Percentiles rank a stretch among this genome's conserved stretches.
Evolutionary conservation across 35 echinoderm and acorn worm genomes (phyloP).

Genomic region (Apostichopus californicus): DNA sequence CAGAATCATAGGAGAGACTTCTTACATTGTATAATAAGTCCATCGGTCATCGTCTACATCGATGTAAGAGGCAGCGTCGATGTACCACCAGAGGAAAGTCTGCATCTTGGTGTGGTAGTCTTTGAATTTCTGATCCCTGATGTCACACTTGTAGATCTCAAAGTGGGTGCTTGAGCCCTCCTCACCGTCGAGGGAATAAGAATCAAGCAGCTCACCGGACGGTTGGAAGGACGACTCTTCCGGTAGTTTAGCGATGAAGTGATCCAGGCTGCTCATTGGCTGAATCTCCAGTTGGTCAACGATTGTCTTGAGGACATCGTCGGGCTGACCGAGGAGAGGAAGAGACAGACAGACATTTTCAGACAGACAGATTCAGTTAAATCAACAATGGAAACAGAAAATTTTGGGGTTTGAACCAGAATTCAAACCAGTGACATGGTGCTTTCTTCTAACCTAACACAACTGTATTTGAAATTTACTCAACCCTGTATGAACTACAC

Average conservation of each 20-base stretch:
- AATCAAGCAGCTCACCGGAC: constrained; percentile 71
- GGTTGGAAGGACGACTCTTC: constrained; percentile 78
- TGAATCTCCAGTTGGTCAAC: constrained; percentile 85
- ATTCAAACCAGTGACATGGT: too few species aligned
- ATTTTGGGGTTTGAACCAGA: too few species aligned
- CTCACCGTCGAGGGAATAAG: constrained; percentile 57
- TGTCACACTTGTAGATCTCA: constrained; percentile 86
- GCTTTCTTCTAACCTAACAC: too few species aligned
- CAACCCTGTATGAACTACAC: too few species aligned
- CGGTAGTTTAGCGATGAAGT: constrained; percentile 65
- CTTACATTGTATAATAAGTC: constrained; percentile 91
- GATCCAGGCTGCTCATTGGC: constrained; percentile 72
- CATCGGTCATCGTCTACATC: constrained; percentile 92
- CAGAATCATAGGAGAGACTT: background rate
- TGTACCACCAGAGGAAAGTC: constrained; percentile 97
- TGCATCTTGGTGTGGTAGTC: constrained; percentile 72
- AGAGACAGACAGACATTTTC: background rate
- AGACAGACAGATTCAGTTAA: too few species aligned
- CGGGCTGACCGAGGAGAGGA: constrained; percentile 57
- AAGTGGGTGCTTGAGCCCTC: constrained; percentile 60
- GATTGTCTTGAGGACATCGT: constrained; percentile 77
- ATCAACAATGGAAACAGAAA: too few species aligned
- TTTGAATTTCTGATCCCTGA: constrained; percentile 59
- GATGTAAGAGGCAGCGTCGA: constrained; percentile 84
- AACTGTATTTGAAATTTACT: too few species aligned